Percentiles rank a stretch among this genome's conserved stretches.
phyloP scores from a whole-genome alignment of 2,113 vertebrate species.

The Tetraodon nigroviridis region DNA sequence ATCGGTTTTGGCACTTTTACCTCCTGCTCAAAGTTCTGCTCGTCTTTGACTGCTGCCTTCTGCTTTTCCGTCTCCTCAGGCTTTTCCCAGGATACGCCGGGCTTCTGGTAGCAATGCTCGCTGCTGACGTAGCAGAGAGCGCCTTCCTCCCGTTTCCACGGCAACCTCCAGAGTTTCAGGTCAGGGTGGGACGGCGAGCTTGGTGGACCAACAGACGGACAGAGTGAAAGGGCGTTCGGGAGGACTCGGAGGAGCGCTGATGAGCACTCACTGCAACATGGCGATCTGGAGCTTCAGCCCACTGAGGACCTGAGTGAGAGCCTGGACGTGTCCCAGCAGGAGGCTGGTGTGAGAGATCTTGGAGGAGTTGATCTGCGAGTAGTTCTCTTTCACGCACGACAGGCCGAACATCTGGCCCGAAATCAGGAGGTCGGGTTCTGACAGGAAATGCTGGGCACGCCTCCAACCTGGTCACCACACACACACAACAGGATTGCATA shows the following conservation, averaged over 20 bases:
- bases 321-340: conserved; percentile 87
- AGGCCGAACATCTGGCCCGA: conserved; percentile 92
- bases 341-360: conserved; percentile 89
- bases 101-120: conserved; percentile 98
- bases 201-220: conserved; percentile 1
- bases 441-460: conserved; percentile 84
- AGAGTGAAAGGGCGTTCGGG: not conserved
- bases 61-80: conserved; percentile 7
- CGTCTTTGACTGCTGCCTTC: conserved; percentile 64
- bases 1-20: conserved; percentile 17
- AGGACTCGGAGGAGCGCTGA: fast-evolving
- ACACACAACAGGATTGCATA: not conserved
- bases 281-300: conserved; percentile 93
- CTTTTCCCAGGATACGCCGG: conserved; percentile 79
- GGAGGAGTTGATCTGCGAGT: conserved; percentile 88
- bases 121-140: conserved; percentile 89
- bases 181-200: conserved; percentile 90
- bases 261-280: conserved; percentile 85
- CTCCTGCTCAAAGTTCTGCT: conserved; percentile 29
- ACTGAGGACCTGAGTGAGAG: conserved; percentile 85
- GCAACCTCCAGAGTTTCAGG: conserved; percentile 90
- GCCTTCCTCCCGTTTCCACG: conserved; percentile 83
- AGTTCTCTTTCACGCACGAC: conserved; percentile 91
- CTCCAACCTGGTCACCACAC: conserved; percentile 77
- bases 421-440: conserved; percentile 88